These are phyloP conservation scores for Scomber japonicus DNA, from an alignment of 2,113 vertebrate genomes.

Conservation along the genomic window DNA sequence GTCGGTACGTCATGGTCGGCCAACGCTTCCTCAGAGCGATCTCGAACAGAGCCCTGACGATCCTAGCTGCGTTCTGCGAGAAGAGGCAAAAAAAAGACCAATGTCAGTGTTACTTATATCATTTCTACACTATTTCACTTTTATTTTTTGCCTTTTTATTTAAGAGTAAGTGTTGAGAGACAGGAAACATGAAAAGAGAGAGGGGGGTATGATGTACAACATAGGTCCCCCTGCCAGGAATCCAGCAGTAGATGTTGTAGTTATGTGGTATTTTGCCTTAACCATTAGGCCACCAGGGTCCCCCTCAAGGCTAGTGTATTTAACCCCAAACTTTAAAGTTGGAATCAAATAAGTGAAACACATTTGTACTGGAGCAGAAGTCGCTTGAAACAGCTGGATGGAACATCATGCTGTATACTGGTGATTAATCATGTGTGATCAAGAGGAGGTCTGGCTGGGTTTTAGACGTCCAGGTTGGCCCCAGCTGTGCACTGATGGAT, in stretches of 20 bases:
- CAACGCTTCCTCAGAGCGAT: constrained; percentile 96
- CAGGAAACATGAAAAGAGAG: too few relatives aligned
- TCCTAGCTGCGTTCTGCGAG: constrained; percentile 95
- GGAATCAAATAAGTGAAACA: constrained; percentile 2
- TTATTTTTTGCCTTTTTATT: too few relatives aligned
- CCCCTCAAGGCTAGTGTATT: background rate
- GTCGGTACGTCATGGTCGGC: constrained; percentile 96
- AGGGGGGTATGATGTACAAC: too few relatives aligned
- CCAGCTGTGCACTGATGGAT: constrained; percentile 60
- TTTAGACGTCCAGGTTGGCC: constrained; percentile 28
- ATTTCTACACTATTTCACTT: background rate
- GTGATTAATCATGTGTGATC: constrained; percentile 39
- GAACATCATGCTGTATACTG: background rate
- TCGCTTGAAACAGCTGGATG: constrained; percentile 5
- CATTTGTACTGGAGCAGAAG: constrained; percentile 4
- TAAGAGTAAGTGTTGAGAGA: too few relatives aligned
- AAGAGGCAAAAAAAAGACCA: background rate
- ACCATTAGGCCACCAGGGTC: too few relatives aligned
- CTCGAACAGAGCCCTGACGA: constrained; percentile 96
- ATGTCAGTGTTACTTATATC: background rate
- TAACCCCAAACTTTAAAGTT: background rate
- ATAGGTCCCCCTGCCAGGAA: too few relatives aligned
- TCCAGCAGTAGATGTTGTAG: too few relatives aligned
- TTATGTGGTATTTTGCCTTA: too few relatives aligned
- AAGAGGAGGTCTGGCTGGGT: constrained; percentile 22